Evolutionary conservation across 2,888 invertebrate genomes (phyloP).

Genomic region (Drosophila emarginata): DNA sequence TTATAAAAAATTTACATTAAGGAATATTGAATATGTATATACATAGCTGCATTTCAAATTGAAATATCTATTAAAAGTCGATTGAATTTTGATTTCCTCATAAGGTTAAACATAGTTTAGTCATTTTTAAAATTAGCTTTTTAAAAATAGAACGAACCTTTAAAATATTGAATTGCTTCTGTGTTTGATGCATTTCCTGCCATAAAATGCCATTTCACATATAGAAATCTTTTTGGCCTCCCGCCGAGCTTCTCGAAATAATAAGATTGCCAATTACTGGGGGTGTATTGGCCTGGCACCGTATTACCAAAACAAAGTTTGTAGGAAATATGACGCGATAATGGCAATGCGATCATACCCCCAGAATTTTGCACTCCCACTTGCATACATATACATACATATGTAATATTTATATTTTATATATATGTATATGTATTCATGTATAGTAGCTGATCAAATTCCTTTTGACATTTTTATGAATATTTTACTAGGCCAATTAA

Average conservation of each 20-base stretch:
- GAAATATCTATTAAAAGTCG: neutral
- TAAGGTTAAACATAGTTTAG: too few species aligned
- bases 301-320: neutral
- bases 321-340: conserved; percentile 2
- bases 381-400: too few species aligned
- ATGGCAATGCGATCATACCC: neutral
- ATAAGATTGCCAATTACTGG: neutral
- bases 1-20: neutral
- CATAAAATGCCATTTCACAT: neutral
- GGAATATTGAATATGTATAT: too few species aligned
- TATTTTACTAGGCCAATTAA: conserved; percentile 33
- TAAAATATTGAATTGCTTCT: too few species aligned
- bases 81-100: neutral
- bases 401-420: too few species aligned
- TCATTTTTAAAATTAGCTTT: too few species aligned
- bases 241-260: neutral
- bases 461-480: conserved; percentile 45
- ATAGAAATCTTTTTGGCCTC: neutral
- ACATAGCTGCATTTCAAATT: too few species aligned
- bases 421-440: too few species aligned
- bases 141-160: too few species aligned
- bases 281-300: neutral
- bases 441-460: neutral
- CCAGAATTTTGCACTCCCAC: conserved; percentile 6
- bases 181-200: neutral